These are phyloP conservation scores for Corvus moneduloides DNA, from an alignment of 2,113 vertebrate species.

Conservation along the genomic window DNA sequence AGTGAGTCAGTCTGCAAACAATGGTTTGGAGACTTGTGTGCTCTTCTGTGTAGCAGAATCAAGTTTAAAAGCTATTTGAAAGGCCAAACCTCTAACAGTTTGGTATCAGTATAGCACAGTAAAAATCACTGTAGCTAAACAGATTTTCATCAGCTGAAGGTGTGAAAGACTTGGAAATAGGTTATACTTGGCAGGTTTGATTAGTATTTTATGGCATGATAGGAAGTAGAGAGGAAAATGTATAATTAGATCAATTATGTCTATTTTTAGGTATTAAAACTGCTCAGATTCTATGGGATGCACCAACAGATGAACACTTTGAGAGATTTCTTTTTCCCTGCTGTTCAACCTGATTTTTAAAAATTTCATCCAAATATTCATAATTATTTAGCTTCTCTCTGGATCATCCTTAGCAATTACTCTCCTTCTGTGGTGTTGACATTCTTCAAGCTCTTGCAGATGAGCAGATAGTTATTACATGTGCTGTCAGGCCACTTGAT, in stretches of 20 bases:
- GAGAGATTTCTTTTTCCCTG: slow-evolving; percentile 17
- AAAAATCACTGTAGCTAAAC: neutral
- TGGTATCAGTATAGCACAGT: neutral
- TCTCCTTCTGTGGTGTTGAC: slow-evolving; percentile 34
- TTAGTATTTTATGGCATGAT: neutral
- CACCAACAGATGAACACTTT: neutral
- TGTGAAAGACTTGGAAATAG: neutral
- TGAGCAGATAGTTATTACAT: neutral
- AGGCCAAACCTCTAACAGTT: neutral
- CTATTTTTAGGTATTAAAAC: slow-evolving; percentile 36
- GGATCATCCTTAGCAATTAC: slow-evolving; percentile 24
- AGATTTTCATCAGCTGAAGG: slow-evolving; percentile 17
- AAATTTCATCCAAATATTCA: neutral
- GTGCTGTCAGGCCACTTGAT: neutral
- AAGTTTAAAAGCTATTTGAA: neutral
- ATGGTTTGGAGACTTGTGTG: neutral
- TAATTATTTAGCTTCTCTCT: neutral
- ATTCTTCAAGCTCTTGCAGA: neutral
- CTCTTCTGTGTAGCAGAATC: neutral
- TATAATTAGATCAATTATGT: slow-evolving; percentile 19
- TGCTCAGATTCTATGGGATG: neutral
- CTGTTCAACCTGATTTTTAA: neutral
- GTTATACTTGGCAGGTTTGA: neutral
- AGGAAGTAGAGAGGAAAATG: slow-evolving; percentile 5
- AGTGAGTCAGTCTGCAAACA: neutral